A percentile compares a stretch with the other conserved stretches of the same genome.
These are phyloP conservation scores for Dysidea cf. avara DNA, from an alignment of 37 sponge, comb jelly and placozoan genomes.

Conservation along the genomic window DNA sequence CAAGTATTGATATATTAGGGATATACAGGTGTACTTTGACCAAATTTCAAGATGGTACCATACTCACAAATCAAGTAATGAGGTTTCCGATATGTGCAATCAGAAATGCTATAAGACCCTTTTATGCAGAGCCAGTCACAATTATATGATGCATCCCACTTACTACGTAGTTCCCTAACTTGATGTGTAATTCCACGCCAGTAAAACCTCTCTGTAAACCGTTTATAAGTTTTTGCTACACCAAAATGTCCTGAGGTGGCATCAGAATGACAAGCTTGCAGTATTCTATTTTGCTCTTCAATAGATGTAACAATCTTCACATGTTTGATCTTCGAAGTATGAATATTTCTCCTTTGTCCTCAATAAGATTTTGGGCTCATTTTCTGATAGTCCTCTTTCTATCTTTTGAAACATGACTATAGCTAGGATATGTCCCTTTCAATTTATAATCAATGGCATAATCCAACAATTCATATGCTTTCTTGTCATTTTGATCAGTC, in stretches of 20 bases:
- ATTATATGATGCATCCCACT: background rate
- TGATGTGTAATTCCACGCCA: constrained; percentile 3
- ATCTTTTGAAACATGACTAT: constrained; percentile 1
- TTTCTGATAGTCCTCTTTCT: background rate
- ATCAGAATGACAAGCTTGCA: constrained; percentile 33
- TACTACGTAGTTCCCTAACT: background rate
- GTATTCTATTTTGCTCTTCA: constrained; percentile 38
- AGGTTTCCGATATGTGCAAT: no score
- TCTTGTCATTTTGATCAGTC: no score
- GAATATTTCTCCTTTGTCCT: constrained; percentile 13
- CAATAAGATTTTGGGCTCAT: background rate
- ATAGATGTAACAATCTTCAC: constrained; percentile 18
- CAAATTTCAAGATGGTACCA: no score
- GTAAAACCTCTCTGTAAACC: constrained; percentile 10
- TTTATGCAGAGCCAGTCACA: no score
- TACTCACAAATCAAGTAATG: no score
- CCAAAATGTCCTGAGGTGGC: constrained; percentile 56
- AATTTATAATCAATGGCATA: no score
- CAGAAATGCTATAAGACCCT: no score
- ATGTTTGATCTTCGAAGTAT: background rate
- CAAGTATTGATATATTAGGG: no score
- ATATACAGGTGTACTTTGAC: no score
- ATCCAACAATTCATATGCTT: no score
- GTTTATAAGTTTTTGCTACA: constrained; percentile 18
- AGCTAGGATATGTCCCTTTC: no score